Conservation (phyloP, 2,113 vertebrate genomes). For the Orthochromis malagaraziensis region DNA sequence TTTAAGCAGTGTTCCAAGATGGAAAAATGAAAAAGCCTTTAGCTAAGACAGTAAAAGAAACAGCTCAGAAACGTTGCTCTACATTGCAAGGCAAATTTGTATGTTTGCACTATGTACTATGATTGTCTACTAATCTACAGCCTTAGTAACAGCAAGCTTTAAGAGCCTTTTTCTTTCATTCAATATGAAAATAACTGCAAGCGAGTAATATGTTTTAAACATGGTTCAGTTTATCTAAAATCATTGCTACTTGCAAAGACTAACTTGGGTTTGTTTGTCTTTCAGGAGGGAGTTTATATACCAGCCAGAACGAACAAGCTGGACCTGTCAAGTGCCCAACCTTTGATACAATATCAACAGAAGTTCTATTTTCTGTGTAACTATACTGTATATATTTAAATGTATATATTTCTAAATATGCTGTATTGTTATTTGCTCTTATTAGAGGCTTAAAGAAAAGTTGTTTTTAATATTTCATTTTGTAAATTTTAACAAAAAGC, state of each 20-base stretch:
- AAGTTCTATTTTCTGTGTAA: conserved; percentile 63
- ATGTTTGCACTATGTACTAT: neutral
- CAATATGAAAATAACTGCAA: neutral
- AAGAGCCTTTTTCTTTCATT: fast-evolving
- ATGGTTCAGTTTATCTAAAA: neutral
- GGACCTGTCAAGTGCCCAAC: conserved; percentile 71
- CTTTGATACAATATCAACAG: conserved; percentile 3
- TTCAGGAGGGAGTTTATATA: conserved; percentile 72
- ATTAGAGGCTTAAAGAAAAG: neutral
- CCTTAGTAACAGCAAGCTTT: neutral
- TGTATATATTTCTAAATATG: neutral
- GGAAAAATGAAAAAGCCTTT: neutral
- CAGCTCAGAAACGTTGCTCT: neutral
- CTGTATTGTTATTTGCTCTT: neutral
- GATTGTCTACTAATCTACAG: neutral
- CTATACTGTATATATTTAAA: conserved; percentile 45
- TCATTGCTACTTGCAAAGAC: neutral
- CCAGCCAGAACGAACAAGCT: conserved; percentile 56
- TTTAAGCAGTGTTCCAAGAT: fast-evolving
- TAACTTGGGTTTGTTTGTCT: conserved; percentile 32
- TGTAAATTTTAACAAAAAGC: conserved; percentile 30
- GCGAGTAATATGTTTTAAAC: fast-evolving
- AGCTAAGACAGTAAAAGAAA: neutral
- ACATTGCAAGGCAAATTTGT: fast-evolving
- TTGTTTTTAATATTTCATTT: neutral